Base-by-base conservation (phyloP, 2,888 invertebrate genomes). In the Agrochola lychnidis region DNA sequence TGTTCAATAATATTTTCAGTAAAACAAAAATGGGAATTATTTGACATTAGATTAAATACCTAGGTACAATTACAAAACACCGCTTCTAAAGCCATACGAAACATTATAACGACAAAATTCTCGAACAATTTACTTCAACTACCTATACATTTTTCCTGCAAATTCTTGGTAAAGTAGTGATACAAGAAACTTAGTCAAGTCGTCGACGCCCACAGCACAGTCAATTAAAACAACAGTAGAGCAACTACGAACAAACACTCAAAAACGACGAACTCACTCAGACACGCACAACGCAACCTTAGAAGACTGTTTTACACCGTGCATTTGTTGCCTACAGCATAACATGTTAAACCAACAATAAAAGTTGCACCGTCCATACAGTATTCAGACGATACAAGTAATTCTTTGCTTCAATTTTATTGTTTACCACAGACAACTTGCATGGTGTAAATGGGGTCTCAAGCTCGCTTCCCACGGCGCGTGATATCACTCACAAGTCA, bases 121-220 rank as follows among this genome's bases (percentile, higher is more conserved):
- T 80, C 22, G 61, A 68, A 71, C 57, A 59, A 70, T 79, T 68
- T 53, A 57, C 7, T 36, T 2, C 25, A 22, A 7, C 56, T 64
- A 63, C 2, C 56, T 57, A 61, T 73, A 82, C 61, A 79, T 71
- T 85, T 87, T 79, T 73, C 66, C 42, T 36, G 25, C 36, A 79
- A 88, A 86, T 82, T 79, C 80, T 84, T 78, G 62, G 76, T 81
- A 82, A 75, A 80, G 72, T 76, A 85, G 73, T 78, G 78, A 70
- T 63, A 81, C 79, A 78, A 79, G 88, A 79, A 81, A 86, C 76
- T 68, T 63, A 66, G 69, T 70, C 79, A 66, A 62, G 22, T 79
- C 59, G 70, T 57, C 5, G 45, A 80, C 81, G 80, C 84, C 80
- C 61, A 69, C 51, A n/a, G 19, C 0, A 56, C 25, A 57, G 67